These are phyloP conservation scores for Osmoderma eremita DNA, from an alignment of 2,888 invertebrate species.

Conservation along the genomic window DNA sequence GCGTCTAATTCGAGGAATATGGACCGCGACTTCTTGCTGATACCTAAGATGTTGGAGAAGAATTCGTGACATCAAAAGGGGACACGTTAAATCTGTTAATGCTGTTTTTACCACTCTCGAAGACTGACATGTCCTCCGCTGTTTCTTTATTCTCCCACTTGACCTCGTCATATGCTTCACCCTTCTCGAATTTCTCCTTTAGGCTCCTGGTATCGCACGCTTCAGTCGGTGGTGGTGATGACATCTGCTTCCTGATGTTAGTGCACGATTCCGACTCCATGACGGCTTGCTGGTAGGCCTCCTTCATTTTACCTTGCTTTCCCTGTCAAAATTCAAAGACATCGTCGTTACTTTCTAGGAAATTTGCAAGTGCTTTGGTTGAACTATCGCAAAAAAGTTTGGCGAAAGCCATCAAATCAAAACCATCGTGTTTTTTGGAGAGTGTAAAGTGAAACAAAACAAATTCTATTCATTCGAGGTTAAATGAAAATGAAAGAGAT, in stretches of 20 bases:
- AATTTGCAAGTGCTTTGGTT: too few species aligned
- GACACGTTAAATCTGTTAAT: neutral
- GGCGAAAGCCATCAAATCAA: too few species aligned
- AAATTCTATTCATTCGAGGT: too few species aligned
- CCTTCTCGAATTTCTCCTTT: slow-evolving; percentile 84
- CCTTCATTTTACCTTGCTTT: slow-evolving; percentile 89
- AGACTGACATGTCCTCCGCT: slow-evolving; percentile 79
- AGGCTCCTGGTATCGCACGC: slow-evolving; percentile 65
- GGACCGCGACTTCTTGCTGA: slow-evolving; percentile 87
- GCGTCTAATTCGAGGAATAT: slow-evolving; percentile 89
- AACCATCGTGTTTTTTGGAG: too few species aligned
- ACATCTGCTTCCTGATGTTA: slow-evolving; percentile 66
- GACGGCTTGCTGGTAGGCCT: slow-evolving; percentile 91
- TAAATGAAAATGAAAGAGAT: too few species aligned
- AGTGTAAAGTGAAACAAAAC: too few species aligned
- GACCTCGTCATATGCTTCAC: slow-evolving; percentile 74
- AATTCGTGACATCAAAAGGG: neutral
- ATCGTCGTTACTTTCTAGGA: neutral
- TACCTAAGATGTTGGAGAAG: slow-evolving; percentile 67
- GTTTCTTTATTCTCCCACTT: slow-evolving; percentile 64
- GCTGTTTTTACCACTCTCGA: slow-evolving; percentile 75
- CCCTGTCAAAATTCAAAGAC: slow-evolving; percentile 69
- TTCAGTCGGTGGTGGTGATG: slow-evolving; percentile 66
- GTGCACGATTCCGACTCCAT: slow-evolving; percentile 75
- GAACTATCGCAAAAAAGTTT: too few species aligned